Percentiles rank a stretch among this genome's conserved stretches.
Evolutionary conservation across 2,888 invertebrate species (phyloP).

Genomic region (Drosophila diplacantha): DNA sequence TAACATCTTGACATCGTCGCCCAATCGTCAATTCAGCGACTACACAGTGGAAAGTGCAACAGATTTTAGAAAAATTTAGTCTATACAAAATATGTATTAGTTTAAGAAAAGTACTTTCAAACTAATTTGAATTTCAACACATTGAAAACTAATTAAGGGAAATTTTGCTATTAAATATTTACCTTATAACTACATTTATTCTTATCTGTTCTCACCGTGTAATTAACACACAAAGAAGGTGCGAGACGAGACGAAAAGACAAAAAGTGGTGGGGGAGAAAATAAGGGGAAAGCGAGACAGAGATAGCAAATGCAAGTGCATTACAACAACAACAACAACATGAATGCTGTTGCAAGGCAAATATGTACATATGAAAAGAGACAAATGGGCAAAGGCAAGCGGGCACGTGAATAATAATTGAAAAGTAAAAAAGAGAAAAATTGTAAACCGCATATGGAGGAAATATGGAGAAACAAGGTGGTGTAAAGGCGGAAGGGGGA

Average conservation of each 20-base stretch:
- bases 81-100: background rate
- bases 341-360: slow-evolving; percentile 42
- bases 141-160: background rate
- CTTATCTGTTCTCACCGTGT: background rate
- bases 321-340: slow-evolving; percentile 35
- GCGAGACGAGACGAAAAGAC: slow-evolving; percentile 17
- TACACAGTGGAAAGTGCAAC: background rate
- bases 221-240: slow-evolving; percentile 14
- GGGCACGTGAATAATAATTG: slow-evolving; percentile 34
- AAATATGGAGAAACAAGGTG: background rate
- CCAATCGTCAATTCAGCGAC: slow-evolving; percentile 5
- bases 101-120: background rate
- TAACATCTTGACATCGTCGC: slow-evolving; percentile 62
- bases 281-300: slow-evolving; percentile 24
- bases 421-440: slow-evolving; percentile 23
- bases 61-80: background rate
- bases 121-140: background rate
- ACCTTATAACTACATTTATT: no score
- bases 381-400: slow-evolving; percentile 33
- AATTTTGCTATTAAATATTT: background rate
- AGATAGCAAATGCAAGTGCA: slow-evolving; percentile 48
- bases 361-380: slow-evolving; percentile 43
- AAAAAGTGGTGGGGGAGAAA: slow-evolving; percentile 1
- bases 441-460: slow-evolving; percentile 31
- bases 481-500: slow-evolving; percentile 19